phyloP scores from a whole-genome alignment of 2,888 invertebrate genomes.

The Epirrita christyi region DNA sequence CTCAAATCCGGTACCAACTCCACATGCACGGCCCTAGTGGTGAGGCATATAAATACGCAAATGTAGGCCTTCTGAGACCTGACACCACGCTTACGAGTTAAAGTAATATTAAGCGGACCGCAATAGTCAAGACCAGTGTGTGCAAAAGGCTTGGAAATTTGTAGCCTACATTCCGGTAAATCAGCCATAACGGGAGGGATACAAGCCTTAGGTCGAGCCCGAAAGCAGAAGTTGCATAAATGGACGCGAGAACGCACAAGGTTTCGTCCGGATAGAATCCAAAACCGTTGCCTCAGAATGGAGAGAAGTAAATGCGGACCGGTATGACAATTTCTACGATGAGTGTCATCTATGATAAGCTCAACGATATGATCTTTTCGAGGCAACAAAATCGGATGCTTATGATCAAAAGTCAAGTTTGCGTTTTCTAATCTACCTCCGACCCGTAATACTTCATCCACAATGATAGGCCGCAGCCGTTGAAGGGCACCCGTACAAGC shows the following conservation, averaged over 20 bases:
- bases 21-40: neutral
- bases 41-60: neutral
- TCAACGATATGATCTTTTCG: neutral
- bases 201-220: neutral
- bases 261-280: neutral
- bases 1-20: neutral
- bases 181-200: neutral
- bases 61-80: neutral
- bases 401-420: neutral
- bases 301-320: neutral
- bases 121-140: neutral
- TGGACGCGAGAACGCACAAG: neutral
- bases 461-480: neutral
- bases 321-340: neutral
- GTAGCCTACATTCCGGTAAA: neutral
- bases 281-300: neutral
- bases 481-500: neutral
- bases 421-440: neutral
- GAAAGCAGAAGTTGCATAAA: neutral
- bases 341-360: neutral
- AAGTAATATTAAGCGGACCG: neutral
- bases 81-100: neutral
- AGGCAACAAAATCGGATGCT: neutral
- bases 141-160: neutral
- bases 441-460: neutral